Percentiles rank a stretch among this genome's conserved stretches.
These are phyloP conservation scores for Drosophila eohydei DNA, from an alignment of 2,888 invertebrate genomes.

Conservation along the genomic window DNA sequence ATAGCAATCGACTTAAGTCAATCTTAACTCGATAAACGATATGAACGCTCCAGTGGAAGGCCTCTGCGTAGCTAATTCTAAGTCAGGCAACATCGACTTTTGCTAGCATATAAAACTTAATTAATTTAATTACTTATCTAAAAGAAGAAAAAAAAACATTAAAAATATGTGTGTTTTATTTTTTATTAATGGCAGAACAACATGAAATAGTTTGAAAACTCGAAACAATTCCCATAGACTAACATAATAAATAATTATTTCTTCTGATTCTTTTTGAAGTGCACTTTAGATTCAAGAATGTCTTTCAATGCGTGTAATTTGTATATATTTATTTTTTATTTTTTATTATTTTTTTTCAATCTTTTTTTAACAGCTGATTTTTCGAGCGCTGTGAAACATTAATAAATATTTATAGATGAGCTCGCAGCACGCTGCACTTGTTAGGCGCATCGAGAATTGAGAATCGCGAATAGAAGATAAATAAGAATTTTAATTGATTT, in stretches of 20 bases:
- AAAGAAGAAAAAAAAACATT: not conserved
- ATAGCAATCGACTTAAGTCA: constrained; percentile 43
- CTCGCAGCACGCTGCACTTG: constrained; percentile 66
- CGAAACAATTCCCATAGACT: constrained; percentile 35
- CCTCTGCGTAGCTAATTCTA: constrained; percentile 40
- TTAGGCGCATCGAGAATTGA: constrained; percentile 54
- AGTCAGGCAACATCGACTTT: constrained; percentile 44
- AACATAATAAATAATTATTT: constrained; percentile 14
- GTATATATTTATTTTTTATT: constrained; percentile 11
- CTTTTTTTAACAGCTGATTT: constrained; percentile 31
- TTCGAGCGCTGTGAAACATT: constrained; percentile 47
- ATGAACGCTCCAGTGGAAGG: constrained; percentile 51
- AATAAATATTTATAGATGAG: constrained; percentile 77
- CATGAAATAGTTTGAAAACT: constrained; percentile 49
- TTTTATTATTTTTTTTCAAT: constrained; percentile 20
- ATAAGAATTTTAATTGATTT: constrained; percentile 79
- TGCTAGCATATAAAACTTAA: constrained; percentile 68
- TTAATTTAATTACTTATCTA: constrained; percentile 78
- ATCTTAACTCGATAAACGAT: constrained; percentile 41
- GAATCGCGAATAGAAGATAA: constrained; percentile 66
- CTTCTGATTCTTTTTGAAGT: constrained; percentile 47
- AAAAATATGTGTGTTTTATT: constrained; percentile 32
- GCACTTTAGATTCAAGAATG: constrained; percentile 57
- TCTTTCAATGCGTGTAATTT: constrained; percentile 61
- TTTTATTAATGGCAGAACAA: constrained; percentile 52